Percentiles rank a stretch among this genome's conserved stretches.
These are phyloP conservation scores for Limnephilus auricula DNA, from an alignment of 2,888 invertebrate species.

Conservation along the genomic window DNA sequence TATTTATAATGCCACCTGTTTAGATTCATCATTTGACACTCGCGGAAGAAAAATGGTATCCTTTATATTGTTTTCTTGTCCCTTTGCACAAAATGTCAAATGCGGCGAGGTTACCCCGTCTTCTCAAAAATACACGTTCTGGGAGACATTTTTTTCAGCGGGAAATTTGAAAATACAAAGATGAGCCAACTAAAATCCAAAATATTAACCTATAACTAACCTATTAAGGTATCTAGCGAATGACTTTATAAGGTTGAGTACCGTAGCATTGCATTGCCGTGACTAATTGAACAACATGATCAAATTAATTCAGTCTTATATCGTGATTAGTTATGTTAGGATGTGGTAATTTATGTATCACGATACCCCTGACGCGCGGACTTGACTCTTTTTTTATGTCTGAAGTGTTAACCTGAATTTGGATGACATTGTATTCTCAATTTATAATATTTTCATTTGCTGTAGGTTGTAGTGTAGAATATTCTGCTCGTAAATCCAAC, in stretches of 20 bases:
- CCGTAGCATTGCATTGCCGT: neutral
- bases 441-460: neutral
- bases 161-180: slow-evolving; percentile 30
- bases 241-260: neutral
- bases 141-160: neutral
- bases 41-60: neutral
- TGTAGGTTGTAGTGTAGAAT: neutral
- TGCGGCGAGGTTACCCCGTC: neutral
- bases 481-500: neutral
- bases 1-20: slow-evolving; percentile 38
- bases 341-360: neutral
- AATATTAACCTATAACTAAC: neutral
- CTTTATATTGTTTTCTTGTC: neutral
- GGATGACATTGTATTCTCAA: neutral
- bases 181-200: neutral
- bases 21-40: slow-evolving; percentile 2
- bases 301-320: neutral
- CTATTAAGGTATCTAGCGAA: neutral
- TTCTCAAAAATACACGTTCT: slow-evolving; percentile 8
- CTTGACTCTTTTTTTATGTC: neutral
- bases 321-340: neutral
- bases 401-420: neutral
- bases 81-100: neutral
- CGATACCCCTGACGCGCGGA: neutral
- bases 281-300: neutral